A percentile compares a stretch with the other conserved stretches of the same genome.
Conservation (phyloP, 1,140 invertebrate species). For the Helicoverpa zea region DNA sequence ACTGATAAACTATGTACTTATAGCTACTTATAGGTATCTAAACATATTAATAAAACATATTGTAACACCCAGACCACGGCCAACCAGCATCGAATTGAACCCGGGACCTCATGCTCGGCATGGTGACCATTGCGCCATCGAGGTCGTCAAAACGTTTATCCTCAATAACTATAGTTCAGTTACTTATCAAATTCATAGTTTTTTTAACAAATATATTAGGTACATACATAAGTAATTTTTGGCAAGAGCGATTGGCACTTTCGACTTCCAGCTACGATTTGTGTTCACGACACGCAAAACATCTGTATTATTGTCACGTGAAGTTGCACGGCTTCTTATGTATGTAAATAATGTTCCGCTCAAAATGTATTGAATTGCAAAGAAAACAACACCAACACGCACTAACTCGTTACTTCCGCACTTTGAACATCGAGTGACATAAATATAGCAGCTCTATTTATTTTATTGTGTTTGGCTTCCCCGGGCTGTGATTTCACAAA, state of each 20-base stretch:
- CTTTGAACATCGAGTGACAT: constrained; percentile 11
- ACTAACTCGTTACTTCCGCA: constrained; percentile 35
- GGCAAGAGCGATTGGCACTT: constrained; percentile 49
- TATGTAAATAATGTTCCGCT: constrained; percentile 55
- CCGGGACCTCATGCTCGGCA: too few relatives aligned
- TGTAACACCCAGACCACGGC: too few relatives aligned
- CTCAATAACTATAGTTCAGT: too few relatives aligned
- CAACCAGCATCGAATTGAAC: too few relatives aligned
- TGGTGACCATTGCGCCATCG: too few relatives aligned
- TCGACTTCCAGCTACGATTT: constrained; percentile 58
- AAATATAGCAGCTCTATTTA: constrained; percentile 20
- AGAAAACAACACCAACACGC: constrained; percentile 54
- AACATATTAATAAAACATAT: too few relatives aligned
- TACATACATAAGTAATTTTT: constrained; percentile 9
- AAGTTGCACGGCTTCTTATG: constrained; percentile 50
- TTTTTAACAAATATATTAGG: background rate
- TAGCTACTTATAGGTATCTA: too few relatives aligned
- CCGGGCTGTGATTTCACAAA: background rate
- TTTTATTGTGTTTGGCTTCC: background rate
- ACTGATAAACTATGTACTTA: too few relatives aligned
- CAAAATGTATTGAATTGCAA: constrained; percentile 58
- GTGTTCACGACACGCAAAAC: constrained; percentile 59
- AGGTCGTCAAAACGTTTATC: too few relatives aligned
- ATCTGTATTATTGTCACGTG: constrained; percentile 65
- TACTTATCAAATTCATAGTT: too few relatives aligned